Base-by-base conservation (phyloP, 1,140 invertebrate species). In the Drosophila neocordata region DNA sequence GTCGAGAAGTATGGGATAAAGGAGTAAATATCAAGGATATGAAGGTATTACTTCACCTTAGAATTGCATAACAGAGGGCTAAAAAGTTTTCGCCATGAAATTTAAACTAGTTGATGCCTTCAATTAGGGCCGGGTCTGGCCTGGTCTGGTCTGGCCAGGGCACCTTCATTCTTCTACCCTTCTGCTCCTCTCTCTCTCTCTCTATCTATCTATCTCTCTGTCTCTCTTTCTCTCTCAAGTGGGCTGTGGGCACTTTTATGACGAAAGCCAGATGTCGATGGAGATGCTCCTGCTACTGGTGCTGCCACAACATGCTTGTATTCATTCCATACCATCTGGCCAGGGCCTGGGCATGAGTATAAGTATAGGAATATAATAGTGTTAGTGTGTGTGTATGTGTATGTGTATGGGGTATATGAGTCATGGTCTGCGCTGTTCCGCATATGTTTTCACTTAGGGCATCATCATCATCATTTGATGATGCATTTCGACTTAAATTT, bases 381-480 rank as follows among this genome's bases (percentile, higher is more conserved):
- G 15, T 7, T 15, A 8, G 13, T 18, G 13, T 2, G 41, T 8
- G 41, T 44, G 41, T 18, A 13, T 44, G 38, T 44, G 13, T 44
- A 13, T 44, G 15, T 44, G 15, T 11, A 31, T 31, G 27, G 41
- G 18, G 15, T 20, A 11, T 48, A 70, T 70, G 68, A 60, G 58
- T 60, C 58, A 44, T n/a, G 62, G 53, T 15, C 37, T 78, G 69
- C 65, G 73, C 63, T 77, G 73, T 18, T 38, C 51, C 69, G 73
- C 79, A 81, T 56, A 81, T 81, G 79, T 81, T 81, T 81, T 81
- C 66, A 81, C 79, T 81, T 80, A 81, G 60, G 57, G 62, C 58
- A 51, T 72, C 66, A 77, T 73, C 78, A 77, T 72, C 70, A 60
- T 62, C 38, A 51, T 69, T 77, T 65, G 69, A 80, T 65, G 70